Conservation (phyloP, 64 coral and sea anemone species). For the Actinia equina region DNA sequence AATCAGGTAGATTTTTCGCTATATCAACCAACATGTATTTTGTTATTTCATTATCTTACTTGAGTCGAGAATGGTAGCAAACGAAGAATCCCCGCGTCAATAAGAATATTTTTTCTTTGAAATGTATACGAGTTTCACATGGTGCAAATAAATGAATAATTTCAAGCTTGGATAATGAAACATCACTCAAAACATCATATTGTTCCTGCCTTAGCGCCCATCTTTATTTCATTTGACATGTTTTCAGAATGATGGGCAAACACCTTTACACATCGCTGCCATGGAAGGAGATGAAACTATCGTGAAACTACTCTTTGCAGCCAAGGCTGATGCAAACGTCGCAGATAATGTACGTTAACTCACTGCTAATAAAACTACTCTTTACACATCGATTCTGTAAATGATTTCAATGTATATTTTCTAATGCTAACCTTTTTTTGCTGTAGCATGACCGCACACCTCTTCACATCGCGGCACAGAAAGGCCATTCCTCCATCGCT, state of each 20-base stretch:
- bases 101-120: too few species aligned
- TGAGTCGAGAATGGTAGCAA: too few species aligned
- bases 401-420: not conserved
- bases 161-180: too few species aligned
- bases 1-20: too few species aligned
- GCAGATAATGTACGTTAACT: constrained; percentile 60
- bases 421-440: not conserved
- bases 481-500: constrained; percentile 64
- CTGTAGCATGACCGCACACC: constrained; percentile 77
- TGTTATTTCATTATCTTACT: too few species aligned
- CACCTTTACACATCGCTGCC: constrained; percentile 85
- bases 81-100: too few species aligned
- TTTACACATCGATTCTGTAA: not conserved
- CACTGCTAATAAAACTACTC: too few species aligned
- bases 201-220: too few species aligned
- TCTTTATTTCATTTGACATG: not conserved
- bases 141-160: too few species aligned
- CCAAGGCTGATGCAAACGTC: constrained; percentile 76
- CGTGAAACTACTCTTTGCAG: constrained; percentile 80
- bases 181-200: too few species aligned
- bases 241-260: constrained; percentile 78
- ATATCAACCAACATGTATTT: too few species aligned
- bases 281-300: constrained; percentile 88
- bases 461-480: constrained; percentile 76
- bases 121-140: too few species aligned